phyloP scores from a whole-genome alignment of 2,888 invertebrate species.

The Pachycephus smyrnensis region DNA sequence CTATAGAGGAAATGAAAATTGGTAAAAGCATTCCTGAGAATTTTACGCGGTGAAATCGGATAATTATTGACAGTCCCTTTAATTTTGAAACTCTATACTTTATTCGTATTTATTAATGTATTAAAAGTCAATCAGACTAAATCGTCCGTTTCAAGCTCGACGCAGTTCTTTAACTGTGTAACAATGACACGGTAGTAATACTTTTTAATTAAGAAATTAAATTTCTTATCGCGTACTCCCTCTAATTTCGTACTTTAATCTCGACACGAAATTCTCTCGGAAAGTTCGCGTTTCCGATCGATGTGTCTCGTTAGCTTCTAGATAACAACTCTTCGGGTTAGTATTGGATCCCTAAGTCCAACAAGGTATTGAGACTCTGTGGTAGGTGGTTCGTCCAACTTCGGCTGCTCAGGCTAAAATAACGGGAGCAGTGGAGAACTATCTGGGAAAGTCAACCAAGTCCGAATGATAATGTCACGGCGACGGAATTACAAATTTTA shows the following conservation, averaged over 20 bases:
- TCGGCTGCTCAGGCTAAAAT: not conserved
- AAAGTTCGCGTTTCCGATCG: constrained; percentile 48
- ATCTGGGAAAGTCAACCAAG: not conserved
- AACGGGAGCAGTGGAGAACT: not conserved
- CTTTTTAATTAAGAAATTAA: constrained; percentile 53
- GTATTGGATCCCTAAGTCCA: constrained; percentile 31
- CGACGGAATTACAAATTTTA: constrained; percentile 19
- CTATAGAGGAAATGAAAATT: too few relatives aligned
- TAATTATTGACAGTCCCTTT: too few relatives aligned
- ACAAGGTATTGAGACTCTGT: not conserved
- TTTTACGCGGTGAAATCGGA: too few relatives aligned
- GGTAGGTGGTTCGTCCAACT: too few relatives aligned
- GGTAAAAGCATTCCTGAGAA: too few relatives aligned
- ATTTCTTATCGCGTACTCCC: constrained; percentile 55
- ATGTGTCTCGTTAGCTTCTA: constrained; percentile 49
- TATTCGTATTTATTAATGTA: too few relatives aligned
- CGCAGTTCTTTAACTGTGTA: too few relatives aligned
- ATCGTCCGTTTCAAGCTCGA: too few relatives aligned
- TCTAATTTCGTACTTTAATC: constrained; percentile 52
- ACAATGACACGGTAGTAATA: not conserved
- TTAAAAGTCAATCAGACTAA: too few relatives aligned
- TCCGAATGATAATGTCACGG: constrained; percentile 2
- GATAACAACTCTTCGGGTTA: constrained; percentile 20
- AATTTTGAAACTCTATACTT: too few relatives aligned
- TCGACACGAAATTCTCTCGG: constrained; percentile 43